Conservation (phyloP, 2,888 invertebrate genomes). For the Petrolisthes manimaculis region DNA sequence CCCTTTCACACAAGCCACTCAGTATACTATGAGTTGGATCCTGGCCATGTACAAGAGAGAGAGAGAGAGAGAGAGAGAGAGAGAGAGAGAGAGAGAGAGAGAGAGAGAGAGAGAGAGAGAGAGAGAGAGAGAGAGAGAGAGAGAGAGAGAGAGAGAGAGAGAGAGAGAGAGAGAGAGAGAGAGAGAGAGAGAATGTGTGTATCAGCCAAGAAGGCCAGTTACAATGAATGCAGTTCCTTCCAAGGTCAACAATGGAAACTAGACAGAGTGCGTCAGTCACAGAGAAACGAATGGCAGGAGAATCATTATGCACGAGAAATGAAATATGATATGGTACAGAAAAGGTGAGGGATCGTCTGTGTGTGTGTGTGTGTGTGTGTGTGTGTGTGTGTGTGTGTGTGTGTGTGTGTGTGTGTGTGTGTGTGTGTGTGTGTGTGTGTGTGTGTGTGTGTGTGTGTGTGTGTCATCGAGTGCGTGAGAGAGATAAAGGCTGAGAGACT, state of each 20-base stretch:
- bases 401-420: no score
- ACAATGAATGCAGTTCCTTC: not conserved
- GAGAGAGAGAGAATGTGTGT: slow-evolving; percentile 10
- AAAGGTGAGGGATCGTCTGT: not conserved
- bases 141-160: not conserved
- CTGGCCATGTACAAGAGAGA: not conserved
- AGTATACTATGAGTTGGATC: not conserved
- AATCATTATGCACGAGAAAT: no score
- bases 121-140: slow-evolving; percentile 6
- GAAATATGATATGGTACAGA: no score
- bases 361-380: not conserved
- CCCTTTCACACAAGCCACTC: not conserved
- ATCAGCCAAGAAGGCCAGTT: not conserved
- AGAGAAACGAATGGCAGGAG: no score
- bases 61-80: slow-evolving; percentile 29
- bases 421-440: not conserved
- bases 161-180: slow-evolving; percentile 13
- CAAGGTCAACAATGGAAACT: no score
- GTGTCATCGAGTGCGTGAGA: not conserved
- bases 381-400: no score
- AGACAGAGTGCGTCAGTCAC: no score
- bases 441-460: not conserved
- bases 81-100: slow-evolving; percentile 16
- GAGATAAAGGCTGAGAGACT: no score
- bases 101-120: not conserved